phyloP scores from a whole-genome alignment of 2,888 invertebrate species.

The Lasioglossum leucozonium region DNA sequence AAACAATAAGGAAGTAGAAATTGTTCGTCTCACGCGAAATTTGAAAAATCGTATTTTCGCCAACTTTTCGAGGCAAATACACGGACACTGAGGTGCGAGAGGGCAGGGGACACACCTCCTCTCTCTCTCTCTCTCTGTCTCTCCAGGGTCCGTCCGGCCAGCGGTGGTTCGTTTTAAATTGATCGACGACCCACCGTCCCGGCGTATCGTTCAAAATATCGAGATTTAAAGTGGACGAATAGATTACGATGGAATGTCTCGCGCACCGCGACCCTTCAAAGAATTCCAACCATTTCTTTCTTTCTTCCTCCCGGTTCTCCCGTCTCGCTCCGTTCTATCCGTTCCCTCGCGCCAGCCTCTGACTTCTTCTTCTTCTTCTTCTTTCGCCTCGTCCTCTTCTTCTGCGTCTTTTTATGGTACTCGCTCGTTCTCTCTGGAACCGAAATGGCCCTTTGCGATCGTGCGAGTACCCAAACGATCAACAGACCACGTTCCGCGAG shows the following conservation, averaged over 20 bases:
- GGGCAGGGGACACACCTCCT: constrained; percentile 27
- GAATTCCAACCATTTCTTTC: constrained; percentile 61
- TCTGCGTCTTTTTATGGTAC: constrained; percentile 5
- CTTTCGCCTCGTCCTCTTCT: neutral
- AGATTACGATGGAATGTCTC: constrained; percentile 64
- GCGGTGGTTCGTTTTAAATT: constrained; percentile 67
- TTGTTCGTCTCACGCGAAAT: too few relatives aligned
- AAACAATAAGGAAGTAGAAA: too few relatives aligned
- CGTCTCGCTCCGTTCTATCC: neutral
- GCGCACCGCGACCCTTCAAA: constrained; percentile 52
- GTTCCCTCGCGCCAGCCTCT: neutral
- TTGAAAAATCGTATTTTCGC: too few relatives aligned
- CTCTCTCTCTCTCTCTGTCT: too few relatives aligned
- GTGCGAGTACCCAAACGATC: neutral
- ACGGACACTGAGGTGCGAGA: neutral
- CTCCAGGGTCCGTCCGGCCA: constrained; percentile 9
- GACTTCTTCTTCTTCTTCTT: neutral
- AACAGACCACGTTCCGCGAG: too few relatives aligned
- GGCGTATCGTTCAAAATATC: constrained; percentile 67
- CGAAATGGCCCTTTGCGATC: neutral
- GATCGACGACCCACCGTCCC: constrained; percentile 68
- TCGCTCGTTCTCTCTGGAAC: neutral
- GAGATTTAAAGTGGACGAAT: constrained; percentile 66
- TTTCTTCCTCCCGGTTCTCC: neutral
- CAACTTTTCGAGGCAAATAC: too few relatives aligned